Evolutionary conservation across 2,113 vertebrate genomes (phyloP), one percentile per base, ranked within the genome.

Genomic region (Anhinga rufa): DNA sequence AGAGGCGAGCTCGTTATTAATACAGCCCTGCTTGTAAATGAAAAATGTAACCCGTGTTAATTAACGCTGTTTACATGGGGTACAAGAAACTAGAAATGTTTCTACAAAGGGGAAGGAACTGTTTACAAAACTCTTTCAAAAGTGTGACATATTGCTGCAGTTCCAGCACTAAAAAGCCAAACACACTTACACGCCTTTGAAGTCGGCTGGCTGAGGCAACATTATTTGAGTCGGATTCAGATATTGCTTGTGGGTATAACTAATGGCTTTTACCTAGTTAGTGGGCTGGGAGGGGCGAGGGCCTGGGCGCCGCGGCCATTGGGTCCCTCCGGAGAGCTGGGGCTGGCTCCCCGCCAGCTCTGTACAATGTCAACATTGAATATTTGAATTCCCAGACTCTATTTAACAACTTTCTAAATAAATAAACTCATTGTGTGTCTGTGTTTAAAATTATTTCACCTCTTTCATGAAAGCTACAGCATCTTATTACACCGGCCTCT

Each of bases 381-480:
- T 99, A 99, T 99, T 99, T 99, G 99, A 99, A 99, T 99, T 99
- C 99, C 99, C 99, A 99, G 98, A 99, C 98, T 98, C 98, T 99
- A 98, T 99, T 99, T 99, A 99, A 99, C 98, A 98, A 98, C 98
- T 98, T 98, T 98, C 98, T 98, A 98, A 99, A 98, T 99, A 99
- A 99, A 99, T 99, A 99, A 98, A 98, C 98, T 98, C 98, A 99
- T 98, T 99, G 98, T 99, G 98, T 98, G 98, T 98, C 98, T 98
- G 97, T 98, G 98, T 98, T 98, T 98, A 98, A 98, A 98, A 98
- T 98, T 98, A 98, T 98, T 98, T 98, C 98, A 98, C 97, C 98
- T 98, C 98, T 98, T 98, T 97, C 95, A 95, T 97, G 98, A 97
- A 98, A 98, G 97, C 97, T 94, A 90, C 94, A 97, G 97, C 97